Base-by-base conservation (phyloP, 2,797 vertebrate genomes). In the Martes flavigula region DNA sequence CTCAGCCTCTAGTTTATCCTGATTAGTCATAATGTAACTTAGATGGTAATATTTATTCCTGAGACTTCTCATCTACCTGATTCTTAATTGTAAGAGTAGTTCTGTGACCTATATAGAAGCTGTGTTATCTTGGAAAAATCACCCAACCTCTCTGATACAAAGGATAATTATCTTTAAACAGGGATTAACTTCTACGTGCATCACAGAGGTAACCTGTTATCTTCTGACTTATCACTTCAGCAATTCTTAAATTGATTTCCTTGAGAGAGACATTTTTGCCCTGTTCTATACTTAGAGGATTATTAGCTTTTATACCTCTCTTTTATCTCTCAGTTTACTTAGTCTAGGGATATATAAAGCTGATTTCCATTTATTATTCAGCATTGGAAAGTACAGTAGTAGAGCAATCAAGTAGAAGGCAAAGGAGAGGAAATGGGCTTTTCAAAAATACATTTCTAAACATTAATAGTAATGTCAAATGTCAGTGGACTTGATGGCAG, bases 241-340 rank as follows among this genome's bases (percentile, higher is more conserved):
- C 10, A 56, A 64, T 23, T 89, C 48, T 83, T 66, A 86, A 86
- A 51, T 17, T 93, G 51, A 87, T 93, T 90, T 86, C 13, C 32
- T 79, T 68, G 32, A 70, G 35, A 81, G 94, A 91, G 43, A 72
- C 3, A 43, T 82, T 75, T 87, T 66, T 32, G 15, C 13, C 83
- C 56, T 38, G 0, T 88, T 78, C 27, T 88, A 14, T 87, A 40
- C 23, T 86, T 72, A 73, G 79, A 91, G 32, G 25, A 23, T 91
- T 66, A 21, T 60, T 90, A 72, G 7, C 30, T 84, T 94, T 94
- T 79, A 23, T 23, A 54, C 94, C 32, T 91, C 21, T 92, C 23
- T 90, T 92, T 96, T 90, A 13, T 51, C 23, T 78, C 64, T 86
- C 66, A 72, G 56, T 91, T 94, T 86, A 92, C 88, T 92, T 96